Evolutionary conservation across 2,797 vertebrate genomes (phyloP), one percentile per base, ranked within the genome.

Genomic region (Hoplostethus atlanticus): DNA sequence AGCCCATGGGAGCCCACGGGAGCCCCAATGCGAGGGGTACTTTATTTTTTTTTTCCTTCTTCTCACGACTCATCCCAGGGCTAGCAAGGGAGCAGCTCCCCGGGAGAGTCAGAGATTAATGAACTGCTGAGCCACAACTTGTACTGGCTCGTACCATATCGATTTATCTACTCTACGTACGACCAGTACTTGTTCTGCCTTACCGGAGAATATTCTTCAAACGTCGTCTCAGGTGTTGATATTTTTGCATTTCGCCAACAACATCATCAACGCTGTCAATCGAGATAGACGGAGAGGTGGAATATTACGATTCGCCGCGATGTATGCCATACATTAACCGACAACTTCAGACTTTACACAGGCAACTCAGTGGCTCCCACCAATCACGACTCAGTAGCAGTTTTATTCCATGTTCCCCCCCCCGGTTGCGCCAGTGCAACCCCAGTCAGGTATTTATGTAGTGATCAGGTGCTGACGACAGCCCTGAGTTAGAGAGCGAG

Each of bases 61-160:
- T 4, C 6, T 31, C 28, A 16, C 44, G 58, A 53, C 59, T 84
- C 59, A 63, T 84, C 79, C 73, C 21, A 21, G 50, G 51, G 53
- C 64, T 38, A 28, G 79, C 64, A 47, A 67, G 52, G 59, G 61
- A 81, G 74, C 50, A 36, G 67, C 65, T 83, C 67, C 84, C 85
- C 76, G 25, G 28, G 85, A 86, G 84, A 84, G 71, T 31, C 60
- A 25, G 77, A 88, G 91, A 92, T 89, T 89, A 85, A 91, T 81
- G 86, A 73, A 13, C 36, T 79, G 81, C 83, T 86, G 70, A 80
- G 77, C 83, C 85, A 40, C 65, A 73, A 69, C 79, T 34, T 36
- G 82, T 17, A 64, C 66, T 25, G 30, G 42, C 65, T 71, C 58
- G 12, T 57, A 50, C 66, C 11, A 38, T 68, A 79, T 69, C 67